phyloP scores from a whole-genome alignment of 1,140 invertebrate species.

The Leguminivora glycinivorella region DNA sequence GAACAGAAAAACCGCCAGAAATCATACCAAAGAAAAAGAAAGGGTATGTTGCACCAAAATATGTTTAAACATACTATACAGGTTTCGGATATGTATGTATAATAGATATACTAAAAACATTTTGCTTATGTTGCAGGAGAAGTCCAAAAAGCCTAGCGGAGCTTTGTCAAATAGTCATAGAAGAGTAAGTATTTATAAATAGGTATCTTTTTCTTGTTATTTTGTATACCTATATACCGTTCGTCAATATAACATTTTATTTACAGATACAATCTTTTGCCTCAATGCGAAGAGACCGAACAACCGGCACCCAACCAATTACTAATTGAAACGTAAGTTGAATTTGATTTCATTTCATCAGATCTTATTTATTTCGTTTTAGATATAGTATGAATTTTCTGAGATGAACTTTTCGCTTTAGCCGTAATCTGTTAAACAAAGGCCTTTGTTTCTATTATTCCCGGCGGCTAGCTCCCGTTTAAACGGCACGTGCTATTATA shows the following conservation, averaged over 20 bases:
- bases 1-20: background rate
- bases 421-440: no score
- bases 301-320: background rate
- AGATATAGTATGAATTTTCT: no score
- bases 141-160: background rate
- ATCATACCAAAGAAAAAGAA: background rate
- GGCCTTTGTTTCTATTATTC: no score
- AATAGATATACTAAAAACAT: background rate
- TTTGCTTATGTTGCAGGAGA: background rate
- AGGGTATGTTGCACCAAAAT: background rate
- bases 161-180: background rate
- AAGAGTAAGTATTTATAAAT: background rate
- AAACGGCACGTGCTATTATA: no score
- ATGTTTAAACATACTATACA: no score
- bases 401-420: no score
- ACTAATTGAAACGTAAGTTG: background rate
- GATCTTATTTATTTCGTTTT: background rate
- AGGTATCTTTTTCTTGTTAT: background rate
- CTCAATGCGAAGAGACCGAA: constrained; percentile 1
- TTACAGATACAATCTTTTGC: constrained; percentile 20
- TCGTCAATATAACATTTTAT: background rate
- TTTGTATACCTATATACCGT: background rate
- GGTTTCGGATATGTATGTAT: no score
- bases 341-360: background rate
- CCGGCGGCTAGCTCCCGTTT: no score